These are phyloP conservation scores for Remorina albescens DNA, from an alignment of 2,797 vertebrate species.

Conservation along the genomic window DNA sequence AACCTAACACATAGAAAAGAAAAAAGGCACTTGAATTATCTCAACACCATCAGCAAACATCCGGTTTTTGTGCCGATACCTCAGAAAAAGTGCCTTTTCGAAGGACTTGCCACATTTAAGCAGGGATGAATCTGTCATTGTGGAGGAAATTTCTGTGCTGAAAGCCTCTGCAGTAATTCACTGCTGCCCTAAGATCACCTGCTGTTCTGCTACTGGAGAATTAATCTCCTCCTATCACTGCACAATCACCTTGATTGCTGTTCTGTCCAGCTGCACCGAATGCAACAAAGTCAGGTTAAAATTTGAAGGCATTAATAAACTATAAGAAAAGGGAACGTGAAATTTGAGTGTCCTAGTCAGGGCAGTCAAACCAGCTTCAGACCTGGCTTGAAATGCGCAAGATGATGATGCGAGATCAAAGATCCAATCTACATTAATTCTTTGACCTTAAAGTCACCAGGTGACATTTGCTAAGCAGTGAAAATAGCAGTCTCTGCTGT, in stretches of 20 bases:
- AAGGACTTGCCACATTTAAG: not conserved
- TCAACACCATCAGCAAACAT: constrained; percentile 13
- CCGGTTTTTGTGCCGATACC: not conserved
- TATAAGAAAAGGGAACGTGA: constrained; percentile 7
- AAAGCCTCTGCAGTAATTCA: constrained; percentile 24
- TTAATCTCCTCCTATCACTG: constrained; percentile 18
- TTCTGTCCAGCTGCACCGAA: constrained; percentile 14
- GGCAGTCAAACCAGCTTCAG: constrained; percentile 11
- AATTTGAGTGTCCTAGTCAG: not conserved
- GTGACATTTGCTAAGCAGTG: not conserved
- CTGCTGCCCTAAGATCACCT: constrained; percentile 9
- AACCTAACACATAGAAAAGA: constrained; percentile 12
- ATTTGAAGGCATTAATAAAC: constrained; percentile 1
- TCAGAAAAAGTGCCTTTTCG: not conserved
- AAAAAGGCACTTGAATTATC: constrained; percentile 9
- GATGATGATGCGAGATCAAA: constrained; percentile 9
- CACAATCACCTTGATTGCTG: constrained; percentile 42
- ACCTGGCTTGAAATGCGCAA: constrained; percentile 8
- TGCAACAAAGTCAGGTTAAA: constrained; percentile 16
- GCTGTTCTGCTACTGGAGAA: constrained; percentile 24
- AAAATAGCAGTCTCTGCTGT: too few relatives aligned
- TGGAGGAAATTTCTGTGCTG: constrained; percentile 12
- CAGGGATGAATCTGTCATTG: not conserved
- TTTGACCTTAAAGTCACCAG: constrained; percentile 5
- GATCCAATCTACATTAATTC: not conserved